Evolutionary conservation across 2,888 invertebrate species (phyloP).

Genomic region (Seira ritae): DNA sequence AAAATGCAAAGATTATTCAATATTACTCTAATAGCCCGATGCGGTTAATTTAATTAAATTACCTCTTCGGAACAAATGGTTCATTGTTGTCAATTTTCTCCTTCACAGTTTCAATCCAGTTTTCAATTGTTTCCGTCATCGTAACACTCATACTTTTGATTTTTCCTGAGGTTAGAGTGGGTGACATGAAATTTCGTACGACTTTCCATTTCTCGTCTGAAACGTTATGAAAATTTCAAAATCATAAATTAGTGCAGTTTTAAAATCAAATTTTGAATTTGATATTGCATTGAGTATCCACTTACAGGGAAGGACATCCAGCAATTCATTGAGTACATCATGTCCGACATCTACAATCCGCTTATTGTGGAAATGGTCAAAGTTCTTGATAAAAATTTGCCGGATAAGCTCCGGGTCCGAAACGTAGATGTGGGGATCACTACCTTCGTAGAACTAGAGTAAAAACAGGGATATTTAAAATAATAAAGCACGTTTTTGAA

Average conservation of each 20-base stretch:
- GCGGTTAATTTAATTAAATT: not conserved
- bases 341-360: conserved; percentile 56
- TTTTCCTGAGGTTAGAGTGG: conserved; percentile 65
- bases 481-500: too few species aligned
- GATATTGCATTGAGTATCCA: too few species aligned
- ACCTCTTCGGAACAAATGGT: conserved; percentile 42
- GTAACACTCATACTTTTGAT: conserved; percentile 58
- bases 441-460: conserved; percentile 59
- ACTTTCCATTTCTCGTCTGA: conserved; percentile 66
- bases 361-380: conserved; percentile 66
- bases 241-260: not conserved
- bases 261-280: too few species aligned
- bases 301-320: conserved; percentile 65
- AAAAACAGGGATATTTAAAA: not conserved
- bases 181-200: conserved; percentile 50
- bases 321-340: conserved; percentile 62
- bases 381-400: conserved; percentile 63
- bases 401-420: conserved; percentile 56
- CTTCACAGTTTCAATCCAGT: conserved; percentile 38
- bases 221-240: too few species aligned
- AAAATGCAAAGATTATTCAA: conserved; percentile 25
- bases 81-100: conserved; percentile 35
- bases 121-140: conserved; percentile 58
- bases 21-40: conserved; percentile 8
- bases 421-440: conserved; percentile 58